Conservation (phyloP, 2,113 vertebrate genomes). For the Romanogobio albipinnatus region DNA sequence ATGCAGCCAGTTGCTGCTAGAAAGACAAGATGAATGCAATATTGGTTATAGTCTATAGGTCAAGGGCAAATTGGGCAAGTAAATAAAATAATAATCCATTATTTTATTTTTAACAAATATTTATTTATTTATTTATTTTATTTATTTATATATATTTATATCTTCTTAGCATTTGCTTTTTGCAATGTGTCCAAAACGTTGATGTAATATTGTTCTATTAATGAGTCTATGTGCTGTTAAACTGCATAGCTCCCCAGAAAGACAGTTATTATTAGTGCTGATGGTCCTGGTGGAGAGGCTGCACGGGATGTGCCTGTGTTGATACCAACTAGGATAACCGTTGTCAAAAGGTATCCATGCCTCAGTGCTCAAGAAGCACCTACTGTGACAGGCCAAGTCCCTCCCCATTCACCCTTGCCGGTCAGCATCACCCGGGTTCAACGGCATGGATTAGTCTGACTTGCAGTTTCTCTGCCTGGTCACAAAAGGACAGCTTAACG, state of each 20-base stretch:
- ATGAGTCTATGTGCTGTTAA: too few species aligned
- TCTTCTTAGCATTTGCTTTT: background rate
- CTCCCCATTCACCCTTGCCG: slow-evolving; percentile 28
- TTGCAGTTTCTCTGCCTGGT: slow-evolving; percentile 48
- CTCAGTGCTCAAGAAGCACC: slow-evolving; percentile 40
- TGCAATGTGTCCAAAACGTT: background rate
- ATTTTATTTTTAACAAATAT: too few species aligned
- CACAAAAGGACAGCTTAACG: slow-evolving; percentile 49
- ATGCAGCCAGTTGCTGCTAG: slow-evolving; percentile 93
- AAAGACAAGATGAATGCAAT: slow-evolving; percentile 31
- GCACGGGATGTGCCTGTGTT: slow-evolving; percentile 9
- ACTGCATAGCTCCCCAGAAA: background rate
- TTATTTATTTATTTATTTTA: too few species aligned
- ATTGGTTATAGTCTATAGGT: background rate
- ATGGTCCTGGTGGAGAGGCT: background rate
- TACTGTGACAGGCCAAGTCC: slow-evolving; percentile 48
- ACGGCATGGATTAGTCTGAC: slow-evolving; percentile 45
- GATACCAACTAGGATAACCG: slow-evolving; percentile 34
- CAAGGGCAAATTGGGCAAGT: background rate
- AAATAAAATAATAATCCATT: too few species aligned
- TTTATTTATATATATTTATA: too few species aligned
- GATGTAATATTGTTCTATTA: background rate
- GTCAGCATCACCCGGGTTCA: slow-evolving; percentile 7
- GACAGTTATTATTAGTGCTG: background rate
- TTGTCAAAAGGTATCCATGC: slow-evolving; percentile 47